These are phyloP conservation scores for Adelphocoris suturalis DNA, from an alignment of 2,888 invertebrate species.

Conservation along the genomic window DNA sequence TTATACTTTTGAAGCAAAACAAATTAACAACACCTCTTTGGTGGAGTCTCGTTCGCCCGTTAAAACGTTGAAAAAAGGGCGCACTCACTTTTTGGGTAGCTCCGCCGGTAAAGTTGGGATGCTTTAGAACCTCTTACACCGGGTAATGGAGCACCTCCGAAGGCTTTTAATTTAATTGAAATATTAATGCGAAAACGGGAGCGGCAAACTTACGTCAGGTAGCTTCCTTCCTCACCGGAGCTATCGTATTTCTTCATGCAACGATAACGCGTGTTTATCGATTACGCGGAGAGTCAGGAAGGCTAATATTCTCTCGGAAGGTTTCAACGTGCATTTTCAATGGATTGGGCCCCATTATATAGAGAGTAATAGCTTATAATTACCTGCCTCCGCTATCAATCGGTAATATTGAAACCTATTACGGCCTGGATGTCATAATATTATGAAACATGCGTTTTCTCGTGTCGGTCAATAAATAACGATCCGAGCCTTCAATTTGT, in stretches of 20 bases:
- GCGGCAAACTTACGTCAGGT: conserved; percentile 24
- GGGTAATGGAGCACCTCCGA: conserved; percentile 59
- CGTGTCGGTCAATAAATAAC: not conserved
- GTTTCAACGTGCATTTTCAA: not conserved
- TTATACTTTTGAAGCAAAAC: not conserved
- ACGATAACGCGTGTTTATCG: conserved; percentile 5
- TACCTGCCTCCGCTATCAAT: not conserved
- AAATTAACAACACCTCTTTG: conserved; percentile 12
- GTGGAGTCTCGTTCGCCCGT: not conserved
- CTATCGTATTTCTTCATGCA: conserved; percentile 39
- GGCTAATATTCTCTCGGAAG: not conserved
- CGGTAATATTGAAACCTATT: not conserved
- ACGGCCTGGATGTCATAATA: not conserved
- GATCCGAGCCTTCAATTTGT: not conserved
- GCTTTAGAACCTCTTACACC: conserved; percentile 45
- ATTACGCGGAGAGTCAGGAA: not conserved
- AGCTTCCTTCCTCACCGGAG: conserved; percentile 7
- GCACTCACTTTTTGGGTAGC: conserved; percentile 16
- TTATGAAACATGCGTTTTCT: not conserved
- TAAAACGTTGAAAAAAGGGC: conserved; percentile 1
- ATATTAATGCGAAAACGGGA: conserved; percentile 45
- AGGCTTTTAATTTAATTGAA: conserved; percentile 57
- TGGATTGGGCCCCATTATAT: not conserved
- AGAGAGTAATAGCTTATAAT: not conserved
- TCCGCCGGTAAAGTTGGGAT: conserved; percentile 6